These are phyloP conservation scores for Drosophila tani DNA, from an alignment of 1,140 invertebrate genomes.

Conservation along the genomic window DNA sequence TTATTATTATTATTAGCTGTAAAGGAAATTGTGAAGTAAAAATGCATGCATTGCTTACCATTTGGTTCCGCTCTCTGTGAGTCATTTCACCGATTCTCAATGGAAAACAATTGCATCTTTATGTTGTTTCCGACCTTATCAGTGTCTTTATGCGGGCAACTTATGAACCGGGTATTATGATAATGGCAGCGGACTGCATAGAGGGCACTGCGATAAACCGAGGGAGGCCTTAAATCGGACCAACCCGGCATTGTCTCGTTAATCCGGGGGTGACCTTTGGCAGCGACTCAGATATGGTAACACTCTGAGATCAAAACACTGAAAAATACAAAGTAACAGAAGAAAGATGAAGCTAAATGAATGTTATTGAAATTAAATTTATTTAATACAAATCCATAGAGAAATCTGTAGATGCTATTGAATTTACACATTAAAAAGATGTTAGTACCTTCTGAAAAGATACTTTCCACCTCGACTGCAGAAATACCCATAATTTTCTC, in stretches of 20 bases:
- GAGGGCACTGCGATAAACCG: constrained; percentile 16
- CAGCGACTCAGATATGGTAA: constrained; percentile 33
- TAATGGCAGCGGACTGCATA: constrained; percentile 28
- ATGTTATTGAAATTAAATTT: background rate
- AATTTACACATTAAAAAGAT: no score
- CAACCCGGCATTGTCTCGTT: constrained; percentile 35
- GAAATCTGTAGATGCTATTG: no score
- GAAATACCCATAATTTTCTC: background rate
- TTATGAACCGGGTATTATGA: constrained; percentile 63
- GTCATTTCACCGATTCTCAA: constrained; percentile 38
- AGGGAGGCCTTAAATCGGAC: constrained; percentile 5
- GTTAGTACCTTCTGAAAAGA: background rate
- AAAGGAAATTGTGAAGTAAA: constrained; percentile 3
- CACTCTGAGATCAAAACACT: constrained; percentile 36
- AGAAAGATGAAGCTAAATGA: no score
- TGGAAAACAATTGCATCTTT: constrained; percentile 66
- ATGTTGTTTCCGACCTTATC: constrained; percentile 54
- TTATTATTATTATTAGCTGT: background rate
- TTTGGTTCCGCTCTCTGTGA: constrained; percentile 64
- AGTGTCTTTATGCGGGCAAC: constrained; percentile 50
- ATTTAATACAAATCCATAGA: no score
- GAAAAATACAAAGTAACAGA: background rate
- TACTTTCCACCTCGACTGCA: background rate
- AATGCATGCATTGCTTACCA: constrained; percentile 5
- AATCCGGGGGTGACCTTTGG: constrained; percentile 46